Evolutionary conservation across 2,113 vertebrate genomes (phyloP).

Genomic region (Neoarius graeffei): DNA sequence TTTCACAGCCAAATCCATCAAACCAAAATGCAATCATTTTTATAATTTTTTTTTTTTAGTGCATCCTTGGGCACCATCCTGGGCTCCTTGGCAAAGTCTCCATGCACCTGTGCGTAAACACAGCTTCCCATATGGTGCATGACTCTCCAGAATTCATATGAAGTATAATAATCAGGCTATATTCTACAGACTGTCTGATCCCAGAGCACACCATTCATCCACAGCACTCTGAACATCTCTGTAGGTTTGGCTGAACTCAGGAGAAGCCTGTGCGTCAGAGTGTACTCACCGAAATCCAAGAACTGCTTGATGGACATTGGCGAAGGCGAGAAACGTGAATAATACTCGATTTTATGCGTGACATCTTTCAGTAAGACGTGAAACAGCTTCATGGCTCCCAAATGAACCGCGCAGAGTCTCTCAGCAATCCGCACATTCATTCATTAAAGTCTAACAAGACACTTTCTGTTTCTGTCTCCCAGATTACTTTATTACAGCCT

Average conservation of each 20-base stretch:
- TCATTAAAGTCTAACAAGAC: too few species aligned
- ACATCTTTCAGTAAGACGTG: conserved; percentile 66
- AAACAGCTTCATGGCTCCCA: conserved; percentile 67
- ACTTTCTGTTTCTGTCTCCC: background rate
- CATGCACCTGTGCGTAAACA: background rate
- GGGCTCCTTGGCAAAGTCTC: background rate
- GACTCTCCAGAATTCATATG: background rate
- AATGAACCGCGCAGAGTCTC: background rate
- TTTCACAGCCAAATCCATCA: background rate
- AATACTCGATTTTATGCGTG: conserved; percentile 71
- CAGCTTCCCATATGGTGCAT: background rate
- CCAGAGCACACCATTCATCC: background rate
- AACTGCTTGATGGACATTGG: conserved; percentile 78
- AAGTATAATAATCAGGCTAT: background rate
- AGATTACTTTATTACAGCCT: background rate
- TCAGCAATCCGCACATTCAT: background rate
- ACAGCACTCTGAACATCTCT: background rate
- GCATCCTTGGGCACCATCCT: too few species aligned
- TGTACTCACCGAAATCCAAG: conserved; percentile 76
- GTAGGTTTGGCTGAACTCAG: background rate
- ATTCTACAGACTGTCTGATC: background rate
- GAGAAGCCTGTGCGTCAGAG: background rate
- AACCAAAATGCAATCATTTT: background rate
- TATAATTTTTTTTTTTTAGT: too few species aligned
- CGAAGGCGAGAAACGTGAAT: conserved; percentile 74